Evolutionary conservation across 2,113 vertebrate species (phyloP).

Genomic region (Thunnus maccoyii): DNA sequence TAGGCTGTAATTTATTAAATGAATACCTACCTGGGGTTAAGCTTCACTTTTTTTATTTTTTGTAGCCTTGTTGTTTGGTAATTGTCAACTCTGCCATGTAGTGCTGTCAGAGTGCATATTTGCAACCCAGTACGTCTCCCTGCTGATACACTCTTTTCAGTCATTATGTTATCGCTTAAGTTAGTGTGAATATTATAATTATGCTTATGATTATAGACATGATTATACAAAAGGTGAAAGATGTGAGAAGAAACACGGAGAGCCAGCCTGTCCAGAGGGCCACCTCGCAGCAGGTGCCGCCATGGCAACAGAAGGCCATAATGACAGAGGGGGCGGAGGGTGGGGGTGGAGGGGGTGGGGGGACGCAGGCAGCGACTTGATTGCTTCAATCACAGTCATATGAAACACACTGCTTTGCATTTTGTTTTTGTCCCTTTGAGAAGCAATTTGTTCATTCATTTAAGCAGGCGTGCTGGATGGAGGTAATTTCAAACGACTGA

Average conservation of each 20-base stretch:
- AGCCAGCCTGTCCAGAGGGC: not conserved
- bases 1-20: not conserved
- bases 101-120: not conserved
- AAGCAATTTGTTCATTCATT: conserved; percentile 59
- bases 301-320: conserved; percentile 61
- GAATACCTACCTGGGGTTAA: not conserved
- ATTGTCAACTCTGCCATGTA: not conserved
- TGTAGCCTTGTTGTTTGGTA: not conserved
- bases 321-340: conserved; percentile 9
- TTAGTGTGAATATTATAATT: not conserved
- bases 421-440: conserved; percentile 35
- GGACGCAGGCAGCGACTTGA: not conserved
- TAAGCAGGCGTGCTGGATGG: conserved; percentile 9
- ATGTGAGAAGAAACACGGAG: conserved; percentile 18
- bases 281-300: conserved; percentile 12
- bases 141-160: not conserved
- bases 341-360: too few species aligned
- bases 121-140: not conserved
- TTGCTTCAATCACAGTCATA: conserved; percentile 43
- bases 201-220: not conserved
- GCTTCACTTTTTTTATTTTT: not conserved
- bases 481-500: conserved; percentile 58
- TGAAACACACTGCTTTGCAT: conserved; percentile 46
- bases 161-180: not conserved
- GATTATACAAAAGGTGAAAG: not conserved